These are phyloP conservation scores for Rhagophthalmus giganteus DNA, from an alignment of 2,888 invertebrate species.

Conservation along the genomic window DNA sequence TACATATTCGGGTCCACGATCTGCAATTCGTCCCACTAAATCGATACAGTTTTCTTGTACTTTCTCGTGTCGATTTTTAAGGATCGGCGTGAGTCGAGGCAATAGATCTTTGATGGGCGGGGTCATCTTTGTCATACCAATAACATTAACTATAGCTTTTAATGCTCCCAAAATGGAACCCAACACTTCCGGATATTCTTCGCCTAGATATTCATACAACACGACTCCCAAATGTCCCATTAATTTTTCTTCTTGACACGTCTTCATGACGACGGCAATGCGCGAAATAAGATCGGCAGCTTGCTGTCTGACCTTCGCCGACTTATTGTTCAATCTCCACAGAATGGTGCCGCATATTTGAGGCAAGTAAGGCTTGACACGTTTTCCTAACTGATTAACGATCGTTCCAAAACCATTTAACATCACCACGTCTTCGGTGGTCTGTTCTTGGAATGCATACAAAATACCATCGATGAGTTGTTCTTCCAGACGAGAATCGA, in stretches of 20 bases:
- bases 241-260: slow-evolving; percentile 98
- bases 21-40: slow-evolving; percentile 97
- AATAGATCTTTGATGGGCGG: slow-evolving; percentile 98
- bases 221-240: slow-evolving; percentile 99
- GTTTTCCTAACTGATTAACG: slow-evolving; percentile 94
- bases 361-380: slow-evolving; percentile 97
- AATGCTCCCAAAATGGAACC: slow-evolving; percentile 97
- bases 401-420: slow-evolving; percentile 99
- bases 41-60: slow-evolving; percentile 99
- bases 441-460: slow-evolving; percentile 99
- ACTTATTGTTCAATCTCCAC: slow-evolving; percentile 99
- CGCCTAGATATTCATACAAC: slow-evolving; percentile 97
- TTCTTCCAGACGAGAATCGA: slow-evolving; percentile 96
- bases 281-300: slow-evolving; percentile 98
- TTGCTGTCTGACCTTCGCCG: slow-evolving; percentile 98
- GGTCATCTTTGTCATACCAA: slow-evolving; percentile 99
- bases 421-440: slow-evolving; percentile 99
- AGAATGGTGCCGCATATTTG: slow-evolving; percentile 99
- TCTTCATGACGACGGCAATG: slow-evolving; percentile 99
- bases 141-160: slow-evolving; percentile 99
- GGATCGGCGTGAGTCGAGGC: slow-evolving; percentile 94
- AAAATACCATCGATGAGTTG: slow-evolving; percentile 98
- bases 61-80: slow-evolving; percentile 89
- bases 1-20: slow-evolving; percentile 97
- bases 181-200: slow-evolving; percentile 98